A percentile compares a stretch with the other conserved stretches of the same genome.
phyloP scores from a whole-genome alignment of 2,797 vertebrate genomes.

The Coluber constrictor region DNA sequence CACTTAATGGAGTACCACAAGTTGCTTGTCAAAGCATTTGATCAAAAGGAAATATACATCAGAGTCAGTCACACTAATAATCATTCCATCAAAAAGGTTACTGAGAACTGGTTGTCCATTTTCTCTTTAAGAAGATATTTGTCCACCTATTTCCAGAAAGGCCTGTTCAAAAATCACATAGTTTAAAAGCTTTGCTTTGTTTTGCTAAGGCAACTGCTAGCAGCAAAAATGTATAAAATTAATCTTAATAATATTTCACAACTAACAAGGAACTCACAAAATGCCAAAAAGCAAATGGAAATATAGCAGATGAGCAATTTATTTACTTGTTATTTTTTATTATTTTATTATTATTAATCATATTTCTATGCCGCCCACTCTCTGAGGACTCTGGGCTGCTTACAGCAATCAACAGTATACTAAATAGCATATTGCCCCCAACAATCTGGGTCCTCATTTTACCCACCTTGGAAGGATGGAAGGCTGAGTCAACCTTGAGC shows the following conservation, averaged over 20 bases:
- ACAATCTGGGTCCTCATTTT: too few species aligned
- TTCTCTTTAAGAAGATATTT: not conserved
- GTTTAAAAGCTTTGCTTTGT: not conserved
- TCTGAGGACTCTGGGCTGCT: too few species aligned
- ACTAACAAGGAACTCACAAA: not conserved
- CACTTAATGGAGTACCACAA: not conserved
- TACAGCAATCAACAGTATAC: too few species aligned
- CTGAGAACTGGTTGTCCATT: not conserved
- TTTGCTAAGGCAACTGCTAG: not conserved
- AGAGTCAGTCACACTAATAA: not conserved
- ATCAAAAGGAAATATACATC: not conserved
- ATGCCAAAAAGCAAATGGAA: not conserved
- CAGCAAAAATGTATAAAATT: not conserved
- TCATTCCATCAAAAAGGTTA: not conserved
- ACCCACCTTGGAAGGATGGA: too few species aligned
- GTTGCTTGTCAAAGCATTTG: not conserved
- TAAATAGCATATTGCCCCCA: too few species aligned
- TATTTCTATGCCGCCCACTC: too few species aligned
- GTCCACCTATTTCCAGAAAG: not conserved
- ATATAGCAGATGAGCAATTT: not conserved
- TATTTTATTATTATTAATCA: too few species aligned
- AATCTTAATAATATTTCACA: conserved; percentile 5
- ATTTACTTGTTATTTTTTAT: not conserved
- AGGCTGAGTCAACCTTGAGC: too few species aligned
- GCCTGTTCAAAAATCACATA: not conserved